Base-by-base conservation (phyloP, 2,888 invertebrate genomes). In the Cistogaster globosa region DNA sequence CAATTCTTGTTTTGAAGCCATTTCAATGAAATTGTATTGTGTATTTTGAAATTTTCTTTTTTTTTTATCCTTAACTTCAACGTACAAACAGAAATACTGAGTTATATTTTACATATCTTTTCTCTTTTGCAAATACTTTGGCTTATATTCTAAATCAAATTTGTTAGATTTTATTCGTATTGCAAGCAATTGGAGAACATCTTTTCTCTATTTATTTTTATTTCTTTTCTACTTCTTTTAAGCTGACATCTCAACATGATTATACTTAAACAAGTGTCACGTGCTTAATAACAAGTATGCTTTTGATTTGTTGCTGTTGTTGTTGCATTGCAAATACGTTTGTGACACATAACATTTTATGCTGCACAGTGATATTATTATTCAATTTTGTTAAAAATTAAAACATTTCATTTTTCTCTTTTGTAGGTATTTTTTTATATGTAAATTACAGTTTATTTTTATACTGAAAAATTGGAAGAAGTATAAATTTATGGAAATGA, bases 181-280 rank as follows among this genome's bases (percentile, higher is more conserved):
- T 72, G 48, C 55, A 20, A 55, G 63, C 42, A 26, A 48, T 45
- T n/a, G 58, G n/a, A 45, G 32, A 63, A 65, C 75, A 75, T 79
- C 18, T 20, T 72, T 51, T 80, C 38, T 9, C 32, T 32, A 32
- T 32, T 32, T 32, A 32, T 32, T 32, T 32, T 32, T 7, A 26
- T 26, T 42, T 9, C 72, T 45, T 57, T 53, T 60, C 26, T 60
- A 58, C 16, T 60, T 67, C 22, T 75, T 71, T 76, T 65, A 78
- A 85, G 82, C 74, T 82, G 85, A 85, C 85, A 85, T 78, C 82
- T 85, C 78, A 71, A 85, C 85, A 85, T 82, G 82, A 85, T 79
- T 85, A 78, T 63, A 77, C 78, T 82, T 85, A 71, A 53, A 69
- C 63, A 82, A 85, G 74, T 85, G 85, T 85, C 85, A 85, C 85